phyloP scores from a whole-genome alignment of 2,888 invertebrate species.

The Myathropa florea region DNA sequence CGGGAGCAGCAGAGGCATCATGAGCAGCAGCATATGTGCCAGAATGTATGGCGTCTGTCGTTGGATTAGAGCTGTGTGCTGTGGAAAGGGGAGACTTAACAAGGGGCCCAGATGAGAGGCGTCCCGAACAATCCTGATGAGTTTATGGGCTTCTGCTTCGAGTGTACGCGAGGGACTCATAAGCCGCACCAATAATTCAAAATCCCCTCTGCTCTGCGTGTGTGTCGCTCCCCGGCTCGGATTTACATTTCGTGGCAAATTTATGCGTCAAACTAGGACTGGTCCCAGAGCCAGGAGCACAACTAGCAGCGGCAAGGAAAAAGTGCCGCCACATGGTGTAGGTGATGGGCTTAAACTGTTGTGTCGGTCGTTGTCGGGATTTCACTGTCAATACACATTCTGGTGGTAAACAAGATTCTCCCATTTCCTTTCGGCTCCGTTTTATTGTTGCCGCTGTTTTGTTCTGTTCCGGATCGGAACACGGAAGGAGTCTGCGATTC shows the following conservation, averaged over 20 bases:
- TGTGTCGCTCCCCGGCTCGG: not conserved
- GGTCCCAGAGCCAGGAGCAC: not conserved
- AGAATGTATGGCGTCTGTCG: slow-evolving; percentile 28
- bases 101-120: slow-evolving; percentile 24
- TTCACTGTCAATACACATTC: slow-evolving; percentile 20
- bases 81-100: slow-evolving; percentile 8
- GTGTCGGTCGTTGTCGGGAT: not conserved
- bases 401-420: not conserved
- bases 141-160: slow-evolving; percentile 33
- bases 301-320: not conserved
- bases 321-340: slow-evolving; percentile 18
- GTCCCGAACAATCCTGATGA: slow-evolving; percentile 50
- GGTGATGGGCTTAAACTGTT: slow-evolving; percentile 34
- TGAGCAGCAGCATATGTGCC: slow-evolving; percentile 31
- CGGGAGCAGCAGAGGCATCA: not conserved
- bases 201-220: not conserved
- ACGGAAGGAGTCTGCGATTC: not conserved
- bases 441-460: not conserved
- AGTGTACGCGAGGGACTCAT: slow-evolving; percentile 42
- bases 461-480: no score
- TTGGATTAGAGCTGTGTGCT: not conserved
- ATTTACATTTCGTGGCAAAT: slow-evolving; percentile 49
- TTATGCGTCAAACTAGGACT: slow-evolving; percentile 8
- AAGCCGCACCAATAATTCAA: slow-evolving; percentile 28
- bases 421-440: not conserved